Evolutionary conservation across 2,888 invertebrate genomes (phyloP), one percentile per base, ranked within the genome.

Genomic region (Stramonita haemastoma): DNA sequence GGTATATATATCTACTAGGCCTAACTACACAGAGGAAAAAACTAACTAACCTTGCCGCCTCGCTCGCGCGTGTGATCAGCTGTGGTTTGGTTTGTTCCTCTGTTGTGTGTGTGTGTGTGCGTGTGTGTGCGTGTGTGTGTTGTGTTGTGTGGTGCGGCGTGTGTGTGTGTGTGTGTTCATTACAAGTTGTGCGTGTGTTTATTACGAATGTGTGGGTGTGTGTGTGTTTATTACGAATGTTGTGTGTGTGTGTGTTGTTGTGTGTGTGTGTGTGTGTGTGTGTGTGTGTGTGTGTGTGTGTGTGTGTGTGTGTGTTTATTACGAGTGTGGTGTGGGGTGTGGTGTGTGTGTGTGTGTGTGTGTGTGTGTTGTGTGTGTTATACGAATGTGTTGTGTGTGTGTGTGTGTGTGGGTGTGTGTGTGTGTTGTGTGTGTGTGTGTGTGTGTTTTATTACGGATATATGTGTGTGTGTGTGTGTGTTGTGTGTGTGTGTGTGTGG

Each of bases 401-500:
- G 66, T 26, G 19, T 66, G 26, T 66, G 66, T 66, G 66, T 66
- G 66, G 2, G 17, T 66, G 26, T 66, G 66, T 66, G 66, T 66
- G 66, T 66, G 66, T 66, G 66, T 66, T n/a, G 66, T 66, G 66
- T 66, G 26, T 66, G 66, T 66, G 66, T 66, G 66, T 66, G 66
- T 66, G 66, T 66, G 66, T 66, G 66, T 60, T 15, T 60, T 11
- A 15, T 11, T 60, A 19, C 19, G 60, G 11, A 60, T 66, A 19
- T 79, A 34, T 79, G 79, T 79, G 66, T 66, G 66, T 6, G 66
- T 66, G 26, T 66, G 13, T 66, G 84, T 84, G 84, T 36, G 84
- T 11, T 46, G 79, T 84, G 84, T 32, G 84, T 34, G 46, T 46
- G 84, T 46, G 84, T 32, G 79, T 32, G 79, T 32, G 79, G 79